These are phyloP conservation scores for Bovichtus diacanthus DNA, from an alignment of 2,797 vertebrate species.

Conservation along the genomic window DNA sequence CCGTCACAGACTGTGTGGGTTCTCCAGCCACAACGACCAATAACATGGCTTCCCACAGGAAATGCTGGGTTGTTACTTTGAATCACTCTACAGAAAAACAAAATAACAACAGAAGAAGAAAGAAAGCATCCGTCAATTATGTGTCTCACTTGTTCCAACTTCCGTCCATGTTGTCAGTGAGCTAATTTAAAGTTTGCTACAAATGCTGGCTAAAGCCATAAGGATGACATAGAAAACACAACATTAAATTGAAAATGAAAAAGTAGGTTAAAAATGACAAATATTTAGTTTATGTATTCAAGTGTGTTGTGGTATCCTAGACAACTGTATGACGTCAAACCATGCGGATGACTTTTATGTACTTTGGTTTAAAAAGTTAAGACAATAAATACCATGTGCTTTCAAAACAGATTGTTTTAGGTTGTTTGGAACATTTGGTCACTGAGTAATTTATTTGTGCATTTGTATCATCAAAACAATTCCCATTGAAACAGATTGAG, in stretches of 20 bases:
- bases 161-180: neutral
- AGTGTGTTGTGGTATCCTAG: neutral
- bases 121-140: neutral
- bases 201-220: neutral
- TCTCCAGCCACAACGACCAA: conserved; percentile 87
- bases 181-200: neutral
- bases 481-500: conserved; percentile 13
- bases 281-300: too few relatives aligned
- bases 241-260: neutral
- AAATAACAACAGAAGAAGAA: conserved; percentile 7
- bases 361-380: neutral
- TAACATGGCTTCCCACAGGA: conserved; percentile 81
- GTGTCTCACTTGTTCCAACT: neutral
- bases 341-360: neutral
- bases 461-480: conserved; percentile 34
- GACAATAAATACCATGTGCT: conserved; percentile 12
- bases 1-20: conserved; percentile 88
- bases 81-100: conserved; percentile 81
- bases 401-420: neutral
- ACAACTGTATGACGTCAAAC: neutral
- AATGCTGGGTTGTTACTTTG: conserved; percentile 90
- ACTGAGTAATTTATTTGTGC: neutral
- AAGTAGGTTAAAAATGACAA: too few relatives aligned
- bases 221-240: neutral
- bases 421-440: conserved; percentile 6